Evolutionary conservation across 2,113 vertebrate genomes (phyloP).

Genomic region (Petrocephalus microphthalmus): DNA sequence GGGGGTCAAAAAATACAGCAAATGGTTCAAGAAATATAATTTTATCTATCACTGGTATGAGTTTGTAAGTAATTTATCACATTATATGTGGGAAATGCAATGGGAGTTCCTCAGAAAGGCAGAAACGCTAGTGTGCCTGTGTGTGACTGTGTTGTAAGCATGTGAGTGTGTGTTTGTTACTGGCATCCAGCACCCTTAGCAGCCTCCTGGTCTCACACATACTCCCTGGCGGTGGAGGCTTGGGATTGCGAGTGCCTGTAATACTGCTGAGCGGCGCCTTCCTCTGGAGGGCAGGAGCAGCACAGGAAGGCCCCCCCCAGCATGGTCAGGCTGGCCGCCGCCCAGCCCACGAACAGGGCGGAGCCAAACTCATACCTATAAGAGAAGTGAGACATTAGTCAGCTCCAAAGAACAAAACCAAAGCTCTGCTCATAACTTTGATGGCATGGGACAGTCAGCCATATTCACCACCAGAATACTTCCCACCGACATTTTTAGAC

Average conservation of each 20-base stretch:
- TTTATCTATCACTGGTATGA: neutral
- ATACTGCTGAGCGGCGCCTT: conserved; percentile 73
- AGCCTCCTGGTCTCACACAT: conserved; percentile 73
- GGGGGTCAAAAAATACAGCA: neutral
- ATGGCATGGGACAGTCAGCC: neutral
- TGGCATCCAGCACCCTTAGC: conserved; percentile 41
- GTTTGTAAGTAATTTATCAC: conserved; percentile 25
- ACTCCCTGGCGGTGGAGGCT: conserved; percentile 79
- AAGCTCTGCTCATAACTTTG: neutral
- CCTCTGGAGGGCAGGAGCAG: conserved; percentile 80
- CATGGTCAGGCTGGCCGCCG: conserved; percentile 75
- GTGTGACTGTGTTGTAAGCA: neutral
- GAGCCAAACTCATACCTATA: conserved; percentile 90
- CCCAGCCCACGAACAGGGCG: conserved; percentile 89
- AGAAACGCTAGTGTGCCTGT: conserved; percentile 1
- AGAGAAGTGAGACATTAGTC: neutral
- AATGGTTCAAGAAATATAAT: neutral
- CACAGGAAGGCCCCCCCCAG: conserved; percentile 87
- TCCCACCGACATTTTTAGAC: neutral
- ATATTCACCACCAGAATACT: neutral
- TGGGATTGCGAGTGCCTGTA: conserved; percentile 78
- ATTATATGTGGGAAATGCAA: no score
- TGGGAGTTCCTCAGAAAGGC: neutral
- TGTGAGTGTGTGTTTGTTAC: neutral
- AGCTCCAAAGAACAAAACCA: neutral